Percentiles rank a stretch among this genome's conserved stretches.
Conservation (phyloP, 2,888 invertebrate species). For the Caprella mutica region DNA sequence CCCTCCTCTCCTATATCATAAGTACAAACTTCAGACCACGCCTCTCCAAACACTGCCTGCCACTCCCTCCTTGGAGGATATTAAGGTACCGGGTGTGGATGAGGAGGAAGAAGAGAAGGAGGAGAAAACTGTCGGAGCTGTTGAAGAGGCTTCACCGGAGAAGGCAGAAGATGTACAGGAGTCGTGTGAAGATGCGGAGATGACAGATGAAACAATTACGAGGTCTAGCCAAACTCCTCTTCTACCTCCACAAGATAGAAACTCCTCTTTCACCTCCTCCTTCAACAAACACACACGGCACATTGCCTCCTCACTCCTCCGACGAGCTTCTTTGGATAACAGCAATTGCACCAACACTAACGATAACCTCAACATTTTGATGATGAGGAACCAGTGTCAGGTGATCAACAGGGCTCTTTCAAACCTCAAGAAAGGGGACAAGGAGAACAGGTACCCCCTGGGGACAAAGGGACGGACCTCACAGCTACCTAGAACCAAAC, state of each 20-base stretch:
- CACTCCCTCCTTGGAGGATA: conserved; percentile 21
- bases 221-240: no score
- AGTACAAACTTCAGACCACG: conserved; percentile 3
- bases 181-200: neutral
- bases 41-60: conserved; percentile 26
- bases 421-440: conserved; percentile 15
- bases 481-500: conserved; percentile 15
- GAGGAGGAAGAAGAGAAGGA: neutral
- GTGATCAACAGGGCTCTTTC: neutral
- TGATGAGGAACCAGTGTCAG: neutral
- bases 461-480: conserved; percentile 11
- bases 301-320: no score
- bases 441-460: conserved; percentile 23
- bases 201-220: neutral
- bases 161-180: neutral
- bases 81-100: conserved; percentile 1
- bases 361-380: conserved; percentile 3
- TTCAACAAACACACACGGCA: no score
- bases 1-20: conserved; percentile 23
- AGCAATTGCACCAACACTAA: conserved; percentile 8
- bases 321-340: conserved; percentile 29
- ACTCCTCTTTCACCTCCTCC: no score
- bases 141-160: neutral
- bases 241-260: no score
- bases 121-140: neutral